A percentile compares a stretch with the other conserved stretches of the same genome.
phyloP scores from a whole-genome alignment of 2,113 vertebrate species.

The Boleophthalmus pectinirostris region DNA sequence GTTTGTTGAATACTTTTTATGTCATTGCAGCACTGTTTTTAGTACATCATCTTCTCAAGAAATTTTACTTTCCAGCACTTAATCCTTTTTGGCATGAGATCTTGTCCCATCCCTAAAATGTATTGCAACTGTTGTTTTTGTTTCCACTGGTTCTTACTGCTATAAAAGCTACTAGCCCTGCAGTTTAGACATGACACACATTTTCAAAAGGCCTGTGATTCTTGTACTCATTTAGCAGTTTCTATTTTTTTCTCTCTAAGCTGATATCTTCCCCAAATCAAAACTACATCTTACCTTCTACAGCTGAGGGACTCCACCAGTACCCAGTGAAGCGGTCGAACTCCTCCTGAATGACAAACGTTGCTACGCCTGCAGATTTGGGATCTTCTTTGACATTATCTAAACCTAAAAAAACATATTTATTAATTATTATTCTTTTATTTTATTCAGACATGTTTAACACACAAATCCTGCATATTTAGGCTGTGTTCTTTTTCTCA shows the following conservation, averaged over 20 bases:
- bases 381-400: conserved; percentile 92
- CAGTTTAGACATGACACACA: neutral
- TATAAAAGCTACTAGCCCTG: neutral
- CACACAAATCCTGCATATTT: too few relatives aligned
- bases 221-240: neutral
- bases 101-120: too few relatives aligned
- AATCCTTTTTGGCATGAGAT: too few relatives aligned
- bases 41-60: too few relatives aligned
- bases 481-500: too few relatives aligned
- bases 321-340: conserved; percentile 97
- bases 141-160: too few relatives aligned
- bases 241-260: neutral
- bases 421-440: too few relatives aligned
- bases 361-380: conserved; percentile 93
- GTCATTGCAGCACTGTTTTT: too few relatives aligned
- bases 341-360: conserved; percentile 98
- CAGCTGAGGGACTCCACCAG: conserved; percentile 92
- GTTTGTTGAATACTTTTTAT: too few relatives aligned
- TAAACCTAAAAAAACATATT: conserved; percentile 74
- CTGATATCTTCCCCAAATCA: neutral
- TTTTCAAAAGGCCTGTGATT: neutral
- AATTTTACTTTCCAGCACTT: too few relatives aligned
- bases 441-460: too few relatives aligned
- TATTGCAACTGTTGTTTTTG: too few relatives aligned
- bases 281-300: conserved; percentile 79